phyloP scores from a whole-genome alignment of 2,797 vertebrate species.

The Rhadinocentrus ornatus region DNA sequence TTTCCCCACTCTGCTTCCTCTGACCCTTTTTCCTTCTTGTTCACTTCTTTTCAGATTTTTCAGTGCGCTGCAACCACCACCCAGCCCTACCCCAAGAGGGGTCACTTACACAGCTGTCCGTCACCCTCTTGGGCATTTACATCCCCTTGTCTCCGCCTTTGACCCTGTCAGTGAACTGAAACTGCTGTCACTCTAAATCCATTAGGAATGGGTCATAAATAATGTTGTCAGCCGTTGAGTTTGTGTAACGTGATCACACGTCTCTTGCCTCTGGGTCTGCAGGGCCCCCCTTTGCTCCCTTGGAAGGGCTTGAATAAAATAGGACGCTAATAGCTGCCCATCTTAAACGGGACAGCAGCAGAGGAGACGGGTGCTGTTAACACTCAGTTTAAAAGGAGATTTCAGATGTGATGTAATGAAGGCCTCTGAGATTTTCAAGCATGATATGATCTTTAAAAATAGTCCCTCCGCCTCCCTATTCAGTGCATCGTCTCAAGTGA shows the following conservation, averaged over 20 bases:
- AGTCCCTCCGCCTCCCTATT: neutral
- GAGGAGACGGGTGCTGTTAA: slow-evolving; percentile 37
- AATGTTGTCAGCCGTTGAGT: slow-evolving; percentile 64
- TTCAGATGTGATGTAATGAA: slow-evolving; percentile 50
- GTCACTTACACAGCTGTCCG: slow-evolving; percentile 49
- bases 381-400: slow-evolving; percentile 46
- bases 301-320: slow-evolving; percentile 58
- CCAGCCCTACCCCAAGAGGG: neutral
- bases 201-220: slow-evolving; percentile 73
- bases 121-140: slow-evolving; percentile 39
- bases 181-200: slow-evolving; percentile 65
- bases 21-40: slow-evolving; percentile 24
- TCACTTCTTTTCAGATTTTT: slow-evolving; percentile 17
- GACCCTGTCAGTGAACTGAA: slow-evolving; percentile 53
- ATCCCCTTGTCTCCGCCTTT: slow-evolving; percentile 51
- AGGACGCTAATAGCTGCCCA: slow-evolving; percentile 49
- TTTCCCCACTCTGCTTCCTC: slow-evolving; percentile 4
- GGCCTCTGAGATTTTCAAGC: slow-evolving; percentile 34
- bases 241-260: slow-evolving; percentile 64
- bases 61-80: neutral
- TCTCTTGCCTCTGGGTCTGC: slow-evolving; percentile 33
- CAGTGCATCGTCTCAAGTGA: slow-evolving; percentile 32
- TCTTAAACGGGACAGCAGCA: slow-evolving; percentile 28
- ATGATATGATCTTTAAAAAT: slow-evolving; percentile 44
- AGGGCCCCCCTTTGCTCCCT: neutral